Evolutionary conservation across 2,888 invertebrate species (phyloP).

Genomic region (Lysandra coridon): DNA sequence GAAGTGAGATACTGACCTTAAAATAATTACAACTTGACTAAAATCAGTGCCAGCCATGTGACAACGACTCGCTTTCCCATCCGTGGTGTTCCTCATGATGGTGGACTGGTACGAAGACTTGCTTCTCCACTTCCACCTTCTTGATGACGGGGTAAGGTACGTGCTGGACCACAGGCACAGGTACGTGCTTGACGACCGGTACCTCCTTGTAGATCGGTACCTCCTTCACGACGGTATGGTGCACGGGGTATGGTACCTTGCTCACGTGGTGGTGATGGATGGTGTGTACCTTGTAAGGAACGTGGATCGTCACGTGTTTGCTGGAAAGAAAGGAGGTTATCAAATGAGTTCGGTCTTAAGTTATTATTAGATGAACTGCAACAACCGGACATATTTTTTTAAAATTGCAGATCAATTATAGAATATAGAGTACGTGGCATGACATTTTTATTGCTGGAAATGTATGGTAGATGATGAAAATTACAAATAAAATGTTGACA

Average conservation of each 20-base stretch:
- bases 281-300: conserved; percentile 73
- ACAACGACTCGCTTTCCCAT: conserved; percentile 72
- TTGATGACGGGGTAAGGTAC: conserved; percentile 64
- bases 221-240: conserved; percentile 71
- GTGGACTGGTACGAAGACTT: conserved; percentile 65
- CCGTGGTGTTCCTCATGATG: conserved; percentile 56
- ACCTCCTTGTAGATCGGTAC: conserved; percentile 72
- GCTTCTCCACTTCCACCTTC: conserved; percentile 70
- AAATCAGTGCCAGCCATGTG: conserved; percentile 75
- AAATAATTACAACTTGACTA: conserved; percentile 43
- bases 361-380: too few species aligned
- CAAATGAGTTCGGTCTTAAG: background rate
- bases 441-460: too few species aligned
- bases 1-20: conserved; percentile 51
- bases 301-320: conserved; percentile 74
- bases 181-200: conserved; percentile 68
- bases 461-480: too few species aligned
- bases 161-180: conserved; percentile 64
- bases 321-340: conserved; percentile 44
- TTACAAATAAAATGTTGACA: too few species aligned
- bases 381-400: too few species aligned
- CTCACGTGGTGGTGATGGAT: conserved; percentile 74
- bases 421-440: too few species aligned
- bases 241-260: conserved; percentile 67
- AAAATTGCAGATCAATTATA: too few species aligned